Conservation (phyloP, 2,797 vertebrate genomes). For the Cephalopachus bancanus region DNA sequence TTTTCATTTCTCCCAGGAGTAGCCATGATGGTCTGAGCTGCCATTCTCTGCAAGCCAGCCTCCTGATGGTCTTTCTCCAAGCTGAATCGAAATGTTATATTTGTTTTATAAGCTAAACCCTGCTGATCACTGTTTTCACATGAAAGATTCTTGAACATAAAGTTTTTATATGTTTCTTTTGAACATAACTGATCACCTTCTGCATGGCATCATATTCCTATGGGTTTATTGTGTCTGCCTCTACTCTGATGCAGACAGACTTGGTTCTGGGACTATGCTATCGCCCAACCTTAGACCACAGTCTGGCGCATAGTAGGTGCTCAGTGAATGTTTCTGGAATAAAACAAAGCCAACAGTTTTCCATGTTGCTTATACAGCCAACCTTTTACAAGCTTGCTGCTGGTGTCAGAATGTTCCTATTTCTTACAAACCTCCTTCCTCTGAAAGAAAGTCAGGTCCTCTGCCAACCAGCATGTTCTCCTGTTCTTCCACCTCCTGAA, state of each 20-base stretch:
- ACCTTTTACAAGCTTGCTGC: background rate
- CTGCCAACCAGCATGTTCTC: background rate
- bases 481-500: background rate
- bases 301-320: background rate
- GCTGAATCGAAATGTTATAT: background rate
- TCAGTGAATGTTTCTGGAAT: background rate
- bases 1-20: background rate
- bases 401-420: background rate
- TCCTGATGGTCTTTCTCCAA: background rate
- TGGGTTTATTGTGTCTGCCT: background rate
- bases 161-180: background rate
- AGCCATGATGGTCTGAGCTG: background rate
- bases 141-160: background rate
- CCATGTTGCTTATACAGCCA: background rate
- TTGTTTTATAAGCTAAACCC: conserved; percentile 25
- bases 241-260: background rate
- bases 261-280: background rate
- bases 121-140: conserved; percentile 20
- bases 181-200: background rate
- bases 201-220: background rate
- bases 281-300: background rate
- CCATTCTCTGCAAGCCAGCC: background rate
- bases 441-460: background rate
- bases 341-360: background rate
- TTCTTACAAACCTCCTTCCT: background rate